A percentile compares a stretch with the other conserved stretches of the same genome.
phyloP scores from a whole-genome alignment of 2,888 invertebrate genomes.

The Creontiades dilutus region DNA sequence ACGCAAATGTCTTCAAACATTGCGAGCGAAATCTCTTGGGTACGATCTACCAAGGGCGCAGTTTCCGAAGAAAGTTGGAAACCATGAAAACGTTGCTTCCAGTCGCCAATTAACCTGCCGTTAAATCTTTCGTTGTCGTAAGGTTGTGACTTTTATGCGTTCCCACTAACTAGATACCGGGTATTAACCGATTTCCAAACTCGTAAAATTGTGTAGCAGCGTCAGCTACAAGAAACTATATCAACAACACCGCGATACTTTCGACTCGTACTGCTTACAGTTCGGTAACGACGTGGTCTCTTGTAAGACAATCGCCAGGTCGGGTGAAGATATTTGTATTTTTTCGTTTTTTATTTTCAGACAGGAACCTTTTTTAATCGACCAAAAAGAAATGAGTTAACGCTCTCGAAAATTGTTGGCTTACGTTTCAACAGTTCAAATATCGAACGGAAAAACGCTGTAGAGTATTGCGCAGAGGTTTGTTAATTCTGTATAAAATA shows the following conservation, averaged over 20 bases:
- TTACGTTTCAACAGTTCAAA: too few relatives aligned
- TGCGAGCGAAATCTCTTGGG: background rate
- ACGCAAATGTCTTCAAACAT: background rate
- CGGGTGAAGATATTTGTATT: too few relatives aligned
- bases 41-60: background rate
- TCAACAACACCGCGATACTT: background rate
- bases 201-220: background rate
- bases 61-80: constrained; percentile 9
- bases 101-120: background rate
- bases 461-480: too few relatives aligned
- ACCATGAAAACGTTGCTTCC: background rate
- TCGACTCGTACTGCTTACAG: background rate
- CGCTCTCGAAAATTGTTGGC: too few relatives aligned
- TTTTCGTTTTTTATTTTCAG: too few relatives aligned
- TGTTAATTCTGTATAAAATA: too few relatives aligned
- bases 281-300: too few relatives aligned
- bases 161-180: background rate
- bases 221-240: background rate
- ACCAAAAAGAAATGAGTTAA: too few relatives aligned
- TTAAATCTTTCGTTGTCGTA: background rate
- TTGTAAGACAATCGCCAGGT: too few relatives aligned
- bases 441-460: too few relatives aligned
- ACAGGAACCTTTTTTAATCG: too few relatives aligned
- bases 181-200: background rate
- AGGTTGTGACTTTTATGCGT: background rate